phyloP scores from a whole-genome alignment of 1,140 invertebrate species.

The Drosophila hydei region DNA sequence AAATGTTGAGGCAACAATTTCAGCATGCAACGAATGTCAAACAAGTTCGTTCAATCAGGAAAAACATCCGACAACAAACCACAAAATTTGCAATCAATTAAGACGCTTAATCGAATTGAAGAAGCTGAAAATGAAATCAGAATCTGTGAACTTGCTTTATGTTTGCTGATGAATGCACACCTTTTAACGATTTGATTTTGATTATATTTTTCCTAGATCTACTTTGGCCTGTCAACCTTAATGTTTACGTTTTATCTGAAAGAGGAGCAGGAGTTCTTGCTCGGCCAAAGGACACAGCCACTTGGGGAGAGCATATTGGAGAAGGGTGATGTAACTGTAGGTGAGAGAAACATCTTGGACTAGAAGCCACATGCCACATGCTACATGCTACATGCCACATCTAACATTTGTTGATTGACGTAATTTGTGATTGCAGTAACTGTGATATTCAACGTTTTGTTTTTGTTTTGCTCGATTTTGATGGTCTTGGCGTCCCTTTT shows the following conservation, averaged over 20 bases:
- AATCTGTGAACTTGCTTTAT: too few relatives aligned
- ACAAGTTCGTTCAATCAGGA: too few relatives aligned
- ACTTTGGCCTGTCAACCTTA: slow-evolving; percentile 74
- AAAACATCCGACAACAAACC: not conserved
- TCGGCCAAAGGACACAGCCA: slow-evolving; percentile 55
- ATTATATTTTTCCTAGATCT: slow-evolving; percentile 48
- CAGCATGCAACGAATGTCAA: too few relatives aligned
- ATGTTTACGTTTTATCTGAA: slow-evolving; percentile 68
- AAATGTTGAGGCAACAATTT: not conserved
- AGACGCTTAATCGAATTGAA: not conserved
- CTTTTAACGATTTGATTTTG: not conserved
- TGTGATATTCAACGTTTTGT: slow-evolving; percentile 81
- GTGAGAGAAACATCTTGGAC: slow-evolving; percentile 36
- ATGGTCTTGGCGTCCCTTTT: slow-evolving; percentile 67
- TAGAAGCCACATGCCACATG: not conserved
- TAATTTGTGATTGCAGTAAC: slow-evolving; percentile 60
- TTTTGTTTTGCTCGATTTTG: slow-evolving; percentile 74
- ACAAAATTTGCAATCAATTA: not conserved
- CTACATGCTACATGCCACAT: too few relatives aligned
- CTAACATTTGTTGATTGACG: slow-evolving; percentile 32
- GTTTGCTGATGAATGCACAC: not conserved
- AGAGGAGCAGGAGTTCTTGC: slow-evolving; percentile 72
- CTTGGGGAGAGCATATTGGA: slow-evolving; percentile 69
- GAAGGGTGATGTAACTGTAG: slow-evolving; percentile 72
- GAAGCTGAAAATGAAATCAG: not conserved